Evolutionary conservation across 2,888 invertebrate species (phyloP).

Genomic region (Dicranocentrus wangi): DNA sequence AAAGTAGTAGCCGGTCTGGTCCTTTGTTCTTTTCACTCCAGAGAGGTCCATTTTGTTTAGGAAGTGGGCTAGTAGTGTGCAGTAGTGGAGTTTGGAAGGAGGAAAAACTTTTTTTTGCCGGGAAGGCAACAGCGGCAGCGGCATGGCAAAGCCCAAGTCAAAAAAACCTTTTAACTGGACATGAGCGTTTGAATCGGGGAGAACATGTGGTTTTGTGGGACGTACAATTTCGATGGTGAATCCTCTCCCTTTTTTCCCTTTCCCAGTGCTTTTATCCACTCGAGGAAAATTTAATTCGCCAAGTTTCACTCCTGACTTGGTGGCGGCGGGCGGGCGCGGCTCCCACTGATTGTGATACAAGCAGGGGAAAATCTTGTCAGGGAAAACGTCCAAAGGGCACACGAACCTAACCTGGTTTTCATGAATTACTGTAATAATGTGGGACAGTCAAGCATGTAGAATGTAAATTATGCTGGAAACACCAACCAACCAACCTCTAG

Average conservation of each 20-base stretch:
- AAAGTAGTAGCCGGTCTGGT: background rate
- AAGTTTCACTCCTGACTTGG: too few relatives aligned
- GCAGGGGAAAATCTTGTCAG: too few relatives aligned
- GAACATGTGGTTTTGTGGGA: conserved; percentile 41
- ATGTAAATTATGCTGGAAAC: conserved; percentile 4
- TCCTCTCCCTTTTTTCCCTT: background rate
- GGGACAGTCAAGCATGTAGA: background rate
- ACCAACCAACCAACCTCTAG: too few relatives aligned
- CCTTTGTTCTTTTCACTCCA: background rate
- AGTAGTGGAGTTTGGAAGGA: background rate
- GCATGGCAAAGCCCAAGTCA: conserved; percentile 30
- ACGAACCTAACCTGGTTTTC: background rate
- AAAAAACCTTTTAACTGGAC: conserved; percentile 50
- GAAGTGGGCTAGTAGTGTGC: background rate
- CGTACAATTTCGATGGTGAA: background rate
- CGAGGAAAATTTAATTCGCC: background rate
- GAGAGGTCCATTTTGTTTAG: background rate
- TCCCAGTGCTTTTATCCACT: background rate
- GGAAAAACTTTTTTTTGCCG: background rate
- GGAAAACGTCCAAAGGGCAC: background rate
- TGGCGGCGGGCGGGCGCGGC: too few relatives aligned
- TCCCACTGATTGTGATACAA: background rate
- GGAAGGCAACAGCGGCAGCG: conserved; percentile 18
- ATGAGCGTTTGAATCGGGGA: conserved; percentile 35
- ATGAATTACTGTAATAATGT: conserved; percentile 30